phyloP scores from a whole-genome alignment of 1,140 invertebrate species.

The Drosophila orosa region DNA sequence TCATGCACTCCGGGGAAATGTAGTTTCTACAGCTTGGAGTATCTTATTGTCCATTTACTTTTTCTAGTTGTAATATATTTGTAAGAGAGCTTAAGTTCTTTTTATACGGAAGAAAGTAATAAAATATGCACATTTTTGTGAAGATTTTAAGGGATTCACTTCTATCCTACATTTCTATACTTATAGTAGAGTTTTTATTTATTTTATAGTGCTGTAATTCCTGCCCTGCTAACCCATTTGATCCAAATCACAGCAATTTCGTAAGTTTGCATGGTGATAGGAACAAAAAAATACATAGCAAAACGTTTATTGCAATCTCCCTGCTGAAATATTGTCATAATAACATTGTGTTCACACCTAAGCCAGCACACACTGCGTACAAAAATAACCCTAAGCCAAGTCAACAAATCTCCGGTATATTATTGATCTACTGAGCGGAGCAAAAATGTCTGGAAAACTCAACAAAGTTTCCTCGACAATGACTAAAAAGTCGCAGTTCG shows the following conservation, averaged over 20 bases:
- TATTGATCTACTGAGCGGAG: constrained; percentile 31
- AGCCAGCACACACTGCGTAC: background rate
- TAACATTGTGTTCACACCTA: background rate
- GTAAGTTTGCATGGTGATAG: too few species aligned
- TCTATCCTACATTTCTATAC: too few species aligned
- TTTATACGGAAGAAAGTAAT: too few species aligned
- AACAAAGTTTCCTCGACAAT: constrained; percentile 29
- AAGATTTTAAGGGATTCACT: background rate
- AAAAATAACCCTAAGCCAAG: constrained; percentile 1
- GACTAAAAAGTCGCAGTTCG: constrained; percentile 31
- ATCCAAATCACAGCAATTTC: background rate
- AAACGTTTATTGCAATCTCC: background rate
- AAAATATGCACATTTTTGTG: too few species aligned
- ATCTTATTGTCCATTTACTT: too few species aligned
- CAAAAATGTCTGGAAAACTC: constrained; percentile 26
- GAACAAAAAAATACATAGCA: constrained; percentile 1
- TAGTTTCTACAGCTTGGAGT: too few species aligned
- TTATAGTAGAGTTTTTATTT: background rate
- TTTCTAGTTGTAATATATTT: too few species aligned
- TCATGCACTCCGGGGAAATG: constrained; percentile 21
- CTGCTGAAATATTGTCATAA: constrained; percentile 2
- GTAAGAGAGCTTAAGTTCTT: too few species aligned
- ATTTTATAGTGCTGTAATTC: background rate
- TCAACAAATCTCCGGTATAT: constrained; percentile 6
- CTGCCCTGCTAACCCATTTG: background rate